Evolutionary conservation across 2,797 vertebrate species (phyloP).

Genomic region (Pagetopsis macropterus): DNA sequence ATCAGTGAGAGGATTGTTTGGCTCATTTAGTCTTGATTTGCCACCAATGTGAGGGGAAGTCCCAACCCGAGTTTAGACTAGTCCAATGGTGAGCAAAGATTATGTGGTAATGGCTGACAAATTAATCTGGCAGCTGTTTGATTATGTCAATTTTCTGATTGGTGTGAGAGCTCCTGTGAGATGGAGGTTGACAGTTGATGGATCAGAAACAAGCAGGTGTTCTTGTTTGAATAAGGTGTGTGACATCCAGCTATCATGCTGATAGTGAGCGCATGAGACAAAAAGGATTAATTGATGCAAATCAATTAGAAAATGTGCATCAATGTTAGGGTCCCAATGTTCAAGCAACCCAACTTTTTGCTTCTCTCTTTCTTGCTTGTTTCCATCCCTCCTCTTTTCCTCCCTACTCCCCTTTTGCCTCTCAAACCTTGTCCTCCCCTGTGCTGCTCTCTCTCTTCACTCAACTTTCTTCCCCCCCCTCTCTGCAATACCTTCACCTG

Average conservation of each 20-base stretch:
- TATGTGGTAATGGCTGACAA: slow-evolving; percentile 32
- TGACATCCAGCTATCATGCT: no score
- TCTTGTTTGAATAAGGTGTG: no score
- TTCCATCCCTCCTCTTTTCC: neutral
- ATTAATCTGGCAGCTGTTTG: slow-evolving; percentile 28
- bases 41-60: slow-evolving; percentile 43
- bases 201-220: slow-evolving; percentile 13
- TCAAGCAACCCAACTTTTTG: no score
- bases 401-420: neutral
- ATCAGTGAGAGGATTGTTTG: slow-evolving; percentile 27
- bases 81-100: slow-evolving; percentile 25
- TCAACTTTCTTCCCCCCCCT: slow-evolving; percentile 2
- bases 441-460: slow-evolving; percentile 2
- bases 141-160: slow-evolving; percentile 27
- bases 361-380: neutral
- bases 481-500: slow-evolving; percentile 9
- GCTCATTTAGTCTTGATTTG: slow-evolving; percentile 34
- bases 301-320: no score
- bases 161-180: slow-evolving; percentile 23
- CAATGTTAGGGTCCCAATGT: no score
- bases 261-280: no score
- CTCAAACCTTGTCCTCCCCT: neutral
- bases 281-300: no score
- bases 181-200: slow-evolving; percentile 12
- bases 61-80: slow-evolving; percentile 32